A percentile compares a stretch with the other conserved stretches of the same genome.
phyloP scores from a whole-genome alignment of 2,888 invertebrate genomes.

The Netelia inedita region DNA sequence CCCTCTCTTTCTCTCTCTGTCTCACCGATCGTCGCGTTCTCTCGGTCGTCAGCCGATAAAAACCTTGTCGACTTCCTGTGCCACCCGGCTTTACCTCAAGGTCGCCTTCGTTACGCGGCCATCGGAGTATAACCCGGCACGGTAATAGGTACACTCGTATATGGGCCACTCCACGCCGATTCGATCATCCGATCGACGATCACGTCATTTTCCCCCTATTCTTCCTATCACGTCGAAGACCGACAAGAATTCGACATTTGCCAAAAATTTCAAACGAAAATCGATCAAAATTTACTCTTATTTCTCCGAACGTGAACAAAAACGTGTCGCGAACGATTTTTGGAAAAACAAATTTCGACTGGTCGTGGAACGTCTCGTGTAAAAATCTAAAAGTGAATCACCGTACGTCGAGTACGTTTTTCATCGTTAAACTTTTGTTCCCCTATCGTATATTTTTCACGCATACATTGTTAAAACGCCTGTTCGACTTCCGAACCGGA shows the following conservation, averaged over 20 bases:
- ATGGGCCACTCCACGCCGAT: background rate
- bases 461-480: slow-evolving; percentile 1
- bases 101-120: slow-evolving; percentile 78
- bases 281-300: too few species aligned
- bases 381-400: too few species aligned
- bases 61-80: slow-evolving; percentile 85
- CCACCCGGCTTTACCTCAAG: slow-evolving; percentile 82
- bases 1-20: slow-evolving; percentile 61
- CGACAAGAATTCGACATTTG: too few species aligned
- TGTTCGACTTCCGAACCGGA: slow-evolving; percentile 16
- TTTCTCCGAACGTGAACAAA: too few species aligned
- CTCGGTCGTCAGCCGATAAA: slow-evolving; percentile 78
- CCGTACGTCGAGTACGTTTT: background rate
- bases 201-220: too few species aligned
- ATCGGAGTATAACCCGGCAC: slow-evolving; percentile 44
- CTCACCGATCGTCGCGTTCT: slow-evolving; percentile 45
- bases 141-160: slow-evolving; percentile 19
- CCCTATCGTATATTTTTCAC: background rate
- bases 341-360: too few species aligned
- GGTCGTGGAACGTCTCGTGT: too few species aligned
- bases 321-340: too few species aligned
- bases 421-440: background rate
- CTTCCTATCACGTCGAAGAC: too few species aligned
- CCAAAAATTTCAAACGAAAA: too few species aligned
- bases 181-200: too few species aligned